Evolutionary conservation across 2,113 vertebrate species (phyloP).

Genomic region (Plecotus auritus): DNA sequence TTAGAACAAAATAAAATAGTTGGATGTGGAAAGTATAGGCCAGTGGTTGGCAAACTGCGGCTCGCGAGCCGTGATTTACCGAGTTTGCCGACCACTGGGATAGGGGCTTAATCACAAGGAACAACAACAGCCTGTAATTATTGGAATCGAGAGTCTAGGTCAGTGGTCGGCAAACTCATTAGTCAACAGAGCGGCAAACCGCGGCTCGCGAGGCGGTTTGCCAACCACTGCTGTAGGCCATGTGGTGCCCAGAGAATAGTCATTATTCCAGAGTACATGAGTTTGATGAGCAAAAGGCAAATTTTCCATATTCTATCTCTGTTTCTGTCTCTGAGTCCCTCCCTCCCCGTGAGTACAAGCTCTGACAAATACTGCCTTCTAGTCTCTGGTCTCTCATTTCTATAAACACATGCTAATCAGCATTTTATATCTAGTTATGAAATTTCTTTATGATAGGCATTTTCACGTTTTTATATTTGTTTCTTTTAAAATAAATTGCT

Average conservation of each 20-base stretch:
- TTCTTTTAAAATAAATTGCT: not conserved
- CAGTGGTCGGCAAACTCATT: no score
- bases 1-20: not conserved
- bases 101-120: no score
- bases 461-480: not conserved
- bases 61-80: no score
- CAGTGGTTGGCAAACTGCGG: no score
- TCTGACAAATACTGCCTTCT: not conserved
- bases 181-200: no score
- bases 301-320: not conserved
- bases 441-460: not conserved
- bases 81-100: no score
- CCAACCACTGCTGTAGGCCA: not conserved
- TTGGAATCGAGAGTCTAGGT: no score
- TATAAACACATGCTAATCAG: not conserved
- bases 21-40: not conserved
- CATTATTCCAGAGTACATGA: not conserved
- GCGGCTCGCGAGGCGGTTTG: no score
- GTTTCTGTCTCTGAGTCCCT: not conserved
- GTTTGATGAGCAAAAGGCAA: not conserved
- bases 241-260: not conserved
- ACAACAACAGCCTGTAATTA: no score
- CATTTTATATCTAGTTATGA: not conserved
- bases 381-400: not conserved
- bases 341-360: not conserved